A percentile compares a stretch with the other conserved stretches of the same genome.
Conservation (phyloP, 2,113 vertebrate genomes). For the Menidia beryllina region DNA sequence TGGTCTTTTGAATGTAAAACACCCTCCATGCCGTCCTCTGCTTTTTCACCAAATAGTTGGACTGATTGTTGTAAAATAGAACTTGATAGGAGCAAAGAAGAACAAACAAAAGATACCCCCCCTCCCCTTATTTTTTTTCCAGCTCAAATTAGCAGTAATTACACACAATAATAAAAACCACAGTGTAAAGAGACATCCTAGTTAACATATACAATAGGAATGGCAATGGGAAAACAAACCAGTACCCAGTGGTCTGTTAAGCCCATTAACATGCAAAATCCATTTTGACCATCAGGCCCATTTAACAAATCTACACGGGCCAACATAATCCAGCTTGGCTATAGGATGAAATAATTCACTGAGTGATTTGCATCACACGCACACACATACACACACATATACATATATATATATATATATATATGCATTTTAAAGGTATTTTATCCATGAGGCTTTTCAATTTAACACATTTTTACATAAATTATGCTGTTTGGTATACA, state of each 20-base stretch:
- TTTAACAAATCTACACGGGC: conserved; percentile 49
- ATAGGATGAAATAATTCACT: conserved; percentile 31
- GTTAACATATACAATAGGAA: conserved; percentile 27
- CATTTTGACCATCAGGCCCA: conserved; percentile 61
- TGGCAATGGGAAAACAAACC: conserved; percentile 47
- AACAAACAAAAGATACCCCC: conserved; percentile 8
- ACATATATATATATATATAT: not conserved
- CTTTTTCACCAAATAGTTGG: not conserved
- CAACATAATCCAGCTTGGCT: conserved; percentile 48
- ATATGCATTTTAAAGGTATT: not conserved
- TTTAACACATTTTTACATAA: not conserved
- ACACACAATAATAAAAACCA: conserved; percentile 34
- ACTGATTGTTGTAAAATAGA: conserved; percentile 14
- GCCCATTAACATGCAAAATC: conserved; percentile 71
- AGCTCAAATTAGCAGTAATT: conserved; percentile 57
- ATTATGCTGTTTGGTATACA: not conserved
- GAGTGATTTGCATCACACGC: conserved; percentile 32
- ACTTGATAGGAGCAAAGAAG: conserved; percentile 1
- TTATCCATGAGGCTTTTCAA: not conserved
- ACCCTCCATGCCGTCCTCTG: not conserved
- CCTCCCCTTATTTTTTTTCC: too few species aligned
- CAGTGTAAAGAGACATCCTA: conserved; percentile 27
- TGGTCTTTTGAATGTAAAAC: conserved; percentile 9
- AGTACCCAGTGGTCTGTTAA: conserved; percentile 60
- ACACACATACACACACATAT: not conserved